Base-by-base conservation (phyloP, 2,888 invertebrate species). In the Allygus modestus region DNA sequence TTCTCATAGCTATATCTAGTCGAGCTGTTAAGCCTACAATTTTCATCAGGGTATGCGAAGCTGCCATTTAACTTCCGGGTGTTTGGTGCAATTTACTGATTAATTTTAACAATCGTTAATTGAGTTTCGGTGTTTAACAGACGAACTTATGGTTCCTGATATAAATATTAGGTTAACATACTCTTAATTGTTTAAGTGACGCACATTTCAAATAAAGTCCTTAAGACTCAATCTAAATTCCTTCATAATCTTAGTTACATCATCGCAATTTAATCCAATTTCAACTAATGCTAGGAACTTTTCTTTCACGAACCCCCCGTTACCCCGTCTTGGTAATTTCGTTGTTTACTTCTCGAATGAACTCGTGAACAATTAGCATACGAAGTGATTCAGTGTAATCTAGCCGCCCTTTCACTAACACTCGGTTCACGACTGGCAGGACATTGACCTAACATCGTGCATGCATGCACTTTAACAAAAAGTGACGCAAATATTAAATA, bases 371-470 rank as follows among this genome's bases (percentile, higher is more conserved):
- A 12, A 65, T 65, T 65, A 65, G 15, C 65, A 31, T 28, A 15
- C 31, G 15, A 4, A 28, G 65, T 65, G 31, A 58, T 58, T 58
- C 58, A 58, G 23, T 20, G 20, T 2, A 58, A 58, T 58, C 28
- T 28, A 12, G 65, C 28, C 17, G 28, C 65, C 65, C 65, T 54
- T 54, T 54, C 54, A 54, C 54, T 54, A 46, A 65, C 65, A 65
- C 15, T 7, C 1, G 58, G 28, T 15, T 28, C 65, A 65, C 65
- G 65, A 65, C 28, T n/a, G 1, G 20, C 20, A 17, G 65, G 15
- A 2, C 65, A 31, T 28, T 31, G 65, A 65, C 65, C 65, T 4
- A 11, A 23, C 23, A 23, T 37, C 5, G 37, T 37, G 9, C 37
- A 37, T 37, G 23, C 5, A 23, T 58, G 20, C 58, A 46, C 46